Base-by-base conservation (phyloP, 2,888 invertebrate genomes). In the Calameuta filiformis region DNA sequence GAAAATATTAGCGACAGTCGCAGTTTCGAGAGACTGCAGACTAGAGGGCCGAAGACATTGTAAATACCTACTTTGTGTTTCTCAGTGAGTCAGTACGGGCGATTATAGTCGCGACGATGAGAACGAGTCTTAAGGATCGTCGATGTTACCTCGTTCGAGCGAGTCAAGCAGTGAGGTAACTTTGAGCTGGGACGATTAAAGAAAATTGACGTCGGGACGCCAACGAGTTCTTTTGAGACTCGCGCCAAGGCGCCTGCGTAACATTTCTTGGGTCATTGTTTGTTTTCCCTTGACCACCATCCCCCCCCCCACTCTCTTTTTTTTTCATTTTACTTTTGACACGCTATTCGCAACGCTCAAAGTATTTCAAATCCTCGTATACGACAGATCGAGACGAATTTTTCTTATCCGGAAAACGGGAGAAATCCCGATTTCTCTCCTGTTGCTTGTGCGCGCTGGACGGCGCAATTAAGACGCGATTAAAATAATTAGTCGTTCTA, bases 281-380 rank as follows among this genome's bases (percentile, higher is more conserved):
- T 56, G 56, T 56, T 56, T 56, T 56, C 23, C 56, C 23, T 56
- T 56, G 6, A 56, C 56, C 56, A 9, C 40, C 40, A 1, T 35
- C 35, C 68, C 75, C 56, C 56, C 68, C 34, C 69, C 77, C 77
- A 9, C 31, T n/a, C 73, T 73, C 40, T 15, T 15, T 40, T 12
- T 12, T 12, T 12, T 15, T 12, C 3, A 40, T 15, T 15, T 15
- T 15, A 15, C 6, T 15, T 40, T 6, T 23, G 23, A 56, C 56
- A 56, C 23, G 23, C 6, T 9, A 23, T 9, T 23, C 23, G 15
- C 56, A 56, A 15, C 56, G 56, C 56, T 9, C 23, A 2, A 23
- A 23, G 9, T 23, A 56, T 56, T 56, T 56, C 9, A 56, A 56
- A 56, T 23, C 56, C 56, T 23, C 56, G 56, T 56, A 56, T 9